A percentile compares a stretch with the other conserved stretches of the same genome.
Conservation (phyloP, 2,888 invertebrate genomes). For the Myopa testacea region DNA sequence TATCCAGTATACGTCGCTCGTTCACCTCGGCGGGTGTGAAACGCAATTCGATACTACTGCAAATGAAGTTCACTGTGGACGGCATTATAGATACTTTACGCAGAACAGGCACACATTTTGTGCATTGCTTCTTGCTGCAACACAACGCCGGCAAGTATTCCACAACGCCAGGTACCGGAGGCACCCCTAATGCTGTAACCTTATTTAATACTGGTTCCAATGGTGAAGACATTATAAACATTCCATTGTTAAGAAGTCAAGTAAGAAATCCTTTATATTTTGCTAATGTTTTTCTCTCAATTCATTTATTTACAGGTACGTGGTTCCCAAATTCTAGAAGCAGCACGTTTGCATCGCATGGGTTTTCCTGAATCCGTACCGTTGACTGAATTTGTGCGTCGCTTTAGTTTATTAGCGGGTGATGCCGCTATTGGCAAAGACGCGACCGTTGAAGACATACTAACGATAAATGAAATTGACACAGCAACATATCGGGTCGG, state of each 20-base stretch:
- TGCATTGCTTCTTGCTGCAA: constrained; percentile 86
- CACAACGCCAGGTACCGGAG: constrained; percentile 30
- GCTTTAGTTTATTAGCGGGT: constrained; percentile 75
- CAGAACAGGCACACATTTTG: constrained; percentile 88
- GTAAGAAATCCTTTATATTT: constrained; percentile 68
- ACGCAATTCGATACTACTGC: constrained; percentile 86
- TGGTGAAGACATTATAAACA: constrained; percentile 74
- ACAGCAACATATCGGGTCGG: constrained; percentile 89
- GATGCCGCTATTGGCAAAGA: constrained; percentile 62
- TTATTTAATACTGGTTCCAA: constrained; percentile 60
- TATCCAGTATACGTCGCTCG: constrained; percentile 90
- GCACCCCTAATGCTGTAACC: constrained; percentile 61
- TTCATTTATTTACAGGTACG: constrained; percentile 74
- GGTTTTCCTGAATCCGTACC: constrained; percentile 94
- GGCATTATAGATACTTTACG: constrained; percentile 91
- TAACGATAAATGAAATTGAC: constrained; percentile 85
- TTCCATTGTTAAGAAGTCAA: constrained; percentile 89
- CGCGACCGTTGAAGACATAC: constrained; percentile 82
- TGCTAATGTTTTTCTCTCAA: not conserved
- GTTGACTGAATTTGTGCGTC: constrained; percentile 87
- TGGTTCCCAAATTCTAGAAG: constrained; percentile 90
- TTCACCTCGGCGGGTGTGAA: constrained; percentile 85
- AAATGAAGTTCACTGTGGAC: constrained; percentile 83
- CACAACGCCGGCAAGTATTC: constrained; percentile 75
- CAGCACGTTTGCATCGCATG: constrained; percentile 89